Evolutionary conservation across 2,113 vertebrate species (phyloP).

Genomic region (Trematocara nigrifrons): DNA sequence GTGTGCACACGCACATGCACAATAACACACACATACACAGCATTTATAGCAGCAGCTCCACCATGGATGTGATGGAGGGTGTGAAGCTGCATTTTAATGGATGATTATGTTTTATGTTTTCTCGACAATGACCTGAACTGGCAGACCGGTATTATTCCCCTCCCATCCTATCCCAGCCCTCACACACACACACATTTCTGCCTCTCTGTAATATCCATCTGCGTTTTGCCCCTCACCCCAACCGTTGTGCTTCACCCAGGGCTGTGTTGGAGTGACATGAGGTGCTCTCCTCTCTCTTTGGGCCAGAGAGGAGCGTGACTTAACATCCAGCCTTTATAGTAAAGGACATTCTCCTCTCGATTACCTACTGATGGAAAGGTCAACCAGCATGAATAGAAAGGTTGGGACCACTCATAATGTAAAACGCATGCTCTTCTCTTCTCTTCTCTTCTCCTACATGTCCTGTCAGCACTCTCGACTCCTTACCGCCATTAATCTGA

Average conservation of each 20-base stretch:
- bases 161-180: constrained; percentile 1
- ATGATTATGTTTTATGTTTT: constrained; percentile 72
- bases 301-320: constrained; percentile 50
- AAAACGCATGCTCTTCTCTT: constrained; percentile 29
- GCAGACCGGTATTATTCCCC: constrained; percentile 54
- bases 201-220: constrained; percentile 34
- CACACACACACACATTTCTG: neutral
- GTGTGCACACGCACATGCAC: neutral
- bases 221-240: constrained; percentile 31
- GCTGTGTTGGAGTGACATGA: constrained; percentile 36
- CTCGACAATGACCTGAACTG: constrained; percentile 58
- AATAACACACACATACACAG: neutral
- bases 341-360: constrained; percentile 65
- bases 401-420: constrained; percentile 51
- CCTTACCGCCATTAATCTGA: constrained; percentile 44
- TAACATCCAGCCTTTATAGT: constrained; percentile 64
- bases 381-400: constrained; percentile 58
- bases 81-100: constrained; percentile 77
- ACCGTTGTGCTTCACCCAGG: neutral
- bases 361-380: constrained; percentile 64
- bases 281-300: constrained; percentile 32
- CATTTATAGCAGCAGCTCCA: constrained; percentile 55
- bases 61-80: constrained; percentile 61
- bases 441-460: neutral
- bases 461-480: constrained; percentile 52